A percentile compares a stretch with the other conserved stretches of the same genome.
Evolutionary conservation across 2,888 invertebrate species (phyloP).

Genomic region (Cistogaster globosa): DNA sequence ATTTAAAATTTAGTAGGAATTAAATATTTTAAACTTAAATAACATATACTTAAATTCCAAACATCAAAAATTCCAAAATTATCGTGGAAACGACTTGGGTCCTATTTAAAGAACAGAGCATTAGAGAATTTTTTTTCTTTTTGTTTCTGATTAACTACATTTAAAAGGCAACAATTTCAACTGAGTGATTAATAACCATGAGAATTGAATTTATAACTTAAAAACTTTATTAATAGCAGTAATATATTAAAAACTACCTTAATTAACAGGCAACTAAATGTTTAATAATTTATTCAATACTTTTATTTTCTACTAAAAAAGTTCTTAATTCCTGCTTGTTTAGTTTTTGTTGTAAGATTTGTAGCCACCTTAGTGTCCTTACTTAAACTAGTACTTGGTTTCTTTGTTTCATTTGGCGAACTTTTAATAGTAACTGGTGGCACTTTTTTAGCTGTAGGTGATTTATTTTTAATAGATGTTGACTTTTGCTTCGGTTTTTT

Average conservation of each 20-base stretch:
- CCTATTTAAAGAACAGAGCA: too few species aligned
- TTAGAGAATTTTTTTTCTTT: not conserved
- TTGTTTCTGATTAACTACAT: not conserved
- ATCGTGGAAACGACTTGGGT: too few species aligned
- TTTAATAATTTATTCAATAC: too few species aligned
- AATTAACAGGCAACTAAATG: too few species aligned
- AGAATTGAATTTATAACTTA: too few species aligned
- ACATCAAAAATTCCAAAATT: too few species aligned
- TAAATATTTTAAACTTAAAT: too few species aligned
- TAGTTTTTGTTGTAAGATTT: conserved; percentile 75
- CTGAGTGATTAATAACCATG: not conserved
- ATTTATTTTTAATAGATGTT: conserved; percentile 34
- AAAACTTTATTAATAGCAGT: not conserved
- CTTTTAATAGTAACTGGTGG: conserved; percentile 56
- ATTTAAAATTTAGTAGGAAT: too few species aligned
- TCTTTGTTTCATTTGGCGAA: conserved; percentile 68
- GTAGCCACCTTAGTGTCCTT: conserved; percentile 62
- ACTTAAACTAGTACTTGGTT: conserved; percentile 35
- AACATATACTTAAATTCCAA: too few species aligned
- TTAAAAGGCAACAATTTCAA: not conserved
- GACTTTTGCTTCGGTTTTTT: conserved; percentile 75
- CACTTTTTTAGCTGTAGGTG: conserved; percentile 70
- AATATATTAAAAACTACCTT: too few species aligned
- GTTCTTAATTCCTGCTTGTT: conserved; percentile 80
- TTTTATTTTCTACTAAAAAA: conserved; percentile 79